phyloP scores from a whole-genome alignment of 2,113 vertebrate genomes.

The Hippocampus zosterae region DNA sequence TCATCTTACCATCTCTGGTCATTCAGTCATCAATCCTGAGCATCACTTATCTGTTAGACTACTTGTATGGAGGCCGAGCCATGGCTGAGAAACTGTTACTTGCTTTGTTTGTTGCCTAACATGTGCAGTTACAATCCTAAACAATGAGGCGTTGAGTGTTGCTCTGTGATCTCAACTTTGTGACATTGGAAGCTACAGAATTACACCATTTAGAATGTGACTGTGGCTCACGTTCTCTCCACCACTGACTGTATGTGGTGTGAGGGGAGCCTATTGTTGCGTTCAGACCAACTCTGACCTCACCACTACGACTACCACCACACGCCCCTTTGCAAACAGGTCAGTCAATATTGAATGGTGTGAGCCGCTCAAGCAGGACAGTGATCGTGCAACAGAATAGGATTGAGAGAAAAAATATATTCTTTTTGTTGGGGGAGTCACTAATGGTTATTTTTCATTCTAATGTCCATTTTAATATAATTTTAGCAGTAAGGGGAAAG shows the following conservation, averaged over 20 bases:
- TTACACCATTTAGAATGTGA: constrained; percentile 11
- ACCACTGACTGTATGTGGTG: constrained; percentile 19
- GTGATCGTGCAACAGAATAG: background rate
- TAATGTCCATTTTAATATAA: background rate
- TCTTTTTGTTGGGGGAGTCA: background rate
- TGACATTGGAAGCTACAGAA: constrained; percentile 14
- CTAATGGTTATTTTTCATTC: background rate
- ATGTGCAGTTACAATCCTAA: constrained; percentile 4
- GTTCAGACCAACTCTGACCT: constrained; percentile 32
- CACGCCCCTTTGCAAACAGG: background rate
- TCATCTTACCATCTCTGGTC: constrained; percentile 7
- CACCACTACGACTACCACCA: constrained; percentile 13
- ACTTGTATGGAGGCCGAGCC: background rate
- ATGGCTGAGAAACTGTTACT: background rate
- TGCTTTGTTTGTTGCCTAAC: background rate
- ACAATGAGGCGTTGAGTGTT: constrained; percentile 2
- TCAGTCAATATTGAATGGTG: constrained; percentile 16
- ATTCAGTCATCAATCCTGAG: constrained; percentile 4
- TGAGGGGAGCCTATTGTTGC: constrained; percentile 28
- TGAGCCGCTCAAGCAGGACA: background rate
- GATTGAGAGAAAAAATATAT: background rate
- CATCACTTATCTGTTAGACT: constrained; percentile 5
- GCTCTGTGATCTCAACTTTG: background rate
- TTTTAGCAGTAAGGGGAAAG: background rate
- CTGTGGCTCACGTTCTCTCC: background rate